Evolutionary conservation across 2,888 invertebrate genomes (phyloP).

Genomic region (Pharmacophagus antenor): DNA sequence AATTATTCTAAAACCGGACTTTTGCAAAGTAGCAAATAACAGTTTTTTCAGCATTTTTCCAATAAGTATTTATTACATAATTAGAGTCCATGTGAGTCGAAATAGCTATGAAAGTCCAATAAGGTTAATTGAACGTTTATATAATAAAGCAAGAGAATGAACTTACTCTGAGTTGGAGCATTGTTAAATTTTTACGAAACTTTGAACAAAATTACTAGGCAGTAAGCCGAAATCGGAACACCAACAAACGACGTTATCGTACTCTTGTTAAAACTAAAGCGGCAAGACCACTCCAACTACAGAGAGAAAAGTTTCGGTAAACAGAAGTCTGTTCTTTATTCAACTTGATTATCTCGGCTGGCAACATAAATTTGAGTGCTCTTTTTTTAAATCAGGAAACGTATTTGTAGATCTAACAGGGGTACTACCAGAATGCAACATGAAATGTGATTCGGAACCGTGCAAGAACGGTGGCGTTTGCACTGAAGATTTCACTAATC

Average conservation of each 20-base stretch:
- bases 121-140: not conserved
- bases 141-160: not conserved
- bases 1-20: too few relatives aligned
- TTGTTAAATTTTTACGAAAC: not conserved
- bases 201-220: conserved; percentile 1
- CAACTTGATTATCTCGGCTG: conserved; percentile 1
- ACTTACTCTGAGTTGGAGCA: not conserved
- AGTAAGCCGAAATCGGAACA: conserved; percentile 35
- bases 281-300: conserved; percentile 9
- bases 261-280: conserved; percentile 10
- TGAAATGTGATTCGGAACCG: conserved; percentile 93
- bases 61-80: too few relatives aligned
- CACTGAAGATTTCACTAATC: conserved; percentile 92
- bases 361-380: not conserved
- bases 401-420: conserved; percentile 79
- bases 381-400: not conserved
- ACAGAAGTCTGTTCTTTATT: conserved; percentile 10
- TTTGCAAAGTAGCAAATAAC: too few relatives aligned
- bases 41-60: too few relatives aligned
- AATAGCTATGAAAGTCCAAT: not conserved
- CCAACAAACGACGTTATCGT: conserved; percentile 13
- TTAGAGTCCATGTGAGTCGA: not conserved
- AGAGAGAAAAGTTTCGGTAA: conserved; percentile 4
- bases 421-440: conserved; percentile 90
- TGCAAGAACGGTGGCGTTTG: conserved; percentile 94